phyloP scores from a whole-genome alignment of 92 coral and sea anemone genomes.

The Actinernus sp. region DNA sequence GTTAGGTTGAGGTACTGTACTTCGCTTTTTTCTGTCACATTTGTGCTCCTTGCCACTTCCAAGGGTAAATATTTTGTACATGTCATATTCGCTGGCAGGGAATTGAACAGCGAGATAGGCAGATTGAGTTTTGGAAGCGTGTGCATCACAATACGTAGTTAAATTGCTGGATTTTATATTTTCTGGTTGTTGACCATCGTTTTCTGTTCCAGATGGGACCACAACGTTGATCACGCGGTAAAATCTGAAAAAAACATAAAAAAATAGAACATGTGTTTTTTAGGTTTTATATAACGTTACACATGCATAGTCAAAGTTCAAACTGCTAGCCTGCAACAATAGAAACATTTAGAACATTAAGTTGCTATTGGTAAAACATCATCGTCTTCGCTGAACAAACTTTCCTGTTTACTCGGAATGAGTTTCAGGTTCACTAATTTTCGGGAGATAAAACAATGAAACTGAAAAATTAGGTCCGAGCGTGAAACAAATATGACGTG shows the following conservation, averaged over 20 bases:
- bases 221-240: background rate
- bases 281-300: too few relatives aligned
- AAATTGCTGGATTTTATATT: conserved; percentile 5
- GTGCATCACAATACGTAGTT: conserved; percentile 42
- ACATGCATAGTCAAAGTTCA: too few relatives aligned
- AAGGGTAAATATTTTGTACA: conserved; percentile 39
- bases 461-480: too few relatives aligned
- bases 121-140: conserved; percentile 12
- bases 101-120: conserved; percentile 70
- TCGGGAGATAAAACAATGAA: too few relatives aligned
- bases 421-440: too few relatives aligned
- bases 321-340: too few relatives aligned
- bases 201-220: background rate
- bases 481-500: too few relatives aligned
- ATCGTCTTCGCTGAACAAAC: too few relatives aligned
- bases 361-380: too few relatives aligned
- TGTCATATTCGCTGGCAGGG: conserved; percentile 27
- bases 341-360: too few relatives aligned
- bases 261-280: too few relatives aligned
- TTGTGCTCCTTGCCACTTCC: conserved; percentile 40
- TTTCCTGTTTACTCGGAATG: too few relatives aligned
- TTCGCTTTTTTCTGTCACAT: background rate
- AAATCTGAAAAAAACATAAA: background rate
- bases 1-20: background rate
- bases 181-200: background rate